A percentile compares a stretch with the other conserved stretches of the same genome.
These are phyloP conservation scores for Coronaproctus castanopsis DNA, from an alignment of 2,888 invertebrate species.

Conservation along the genomic window DNA sequence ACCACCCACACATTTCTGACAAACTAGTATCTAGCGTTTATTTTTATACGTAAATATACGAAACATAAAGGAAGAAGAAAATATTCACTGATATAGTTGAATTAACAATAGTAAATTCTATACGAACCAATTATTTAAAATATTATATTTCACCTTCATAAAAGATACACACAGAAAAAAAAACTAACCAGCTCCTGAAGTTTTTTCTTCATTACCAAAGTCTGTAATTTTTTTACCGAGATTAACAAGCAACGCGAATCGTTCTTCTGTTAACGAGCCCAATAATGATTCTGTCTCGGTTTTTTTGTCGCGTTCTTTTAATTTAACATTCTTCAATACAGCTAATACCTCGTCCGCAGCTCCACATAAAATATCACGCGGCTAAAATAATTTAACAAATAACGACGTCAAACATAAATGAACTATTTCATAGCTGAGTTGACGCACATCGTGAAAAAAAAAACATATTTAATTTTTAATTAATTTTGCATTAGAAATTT, in stretches of 20 bases:
- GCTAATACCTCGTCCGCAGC: constrained; percentile 87
- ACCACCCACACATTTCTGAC: too few species aligned
- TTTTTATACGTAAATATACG: too few species aligned
- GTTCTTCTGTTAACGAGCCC: constrained; percentile 62
- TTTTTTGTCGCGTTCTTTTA: constrained; percentile 85
- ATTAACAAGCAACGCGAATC: constrained; percentile 86
- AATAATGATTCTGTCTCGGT: constrained; percentile 73
- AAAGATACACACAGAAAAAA: too few species aligned
- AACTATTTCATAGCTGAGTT: neutral
- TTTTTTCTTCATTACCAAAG: constrained; percentile 53
- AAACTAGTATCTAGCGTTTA: too few species aligned
- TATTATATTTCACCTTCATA: too few species aligned
- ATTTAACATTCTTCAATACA: constrained; percentile 73
- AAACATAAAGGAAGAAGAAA: too few species aligned
- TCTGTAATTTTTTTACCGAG: constrained; percentile 96
- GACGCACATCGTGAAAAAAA: neutral
- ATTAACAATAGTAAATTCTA: too few species aligned
- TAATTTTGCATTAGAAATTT: neutral
- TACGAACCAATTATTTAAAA: too few species aligned
- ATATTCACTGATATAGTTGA: too few species aligned
- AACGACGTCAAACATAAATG: constrained; percentile 6
- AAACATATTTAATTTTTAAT: neutral
- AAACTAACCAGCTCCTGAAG: constrained; percentile 25
- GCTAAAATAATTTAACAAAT: constrained; percentile 39
- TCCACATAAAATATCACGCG: constrained; percentile 87